Percentiles rank a stretch among this genome's conserved stretches.
Conservation (phyloP, 2,797 vertebrate species). For the Hydrocynus forskahlii region DNA sequence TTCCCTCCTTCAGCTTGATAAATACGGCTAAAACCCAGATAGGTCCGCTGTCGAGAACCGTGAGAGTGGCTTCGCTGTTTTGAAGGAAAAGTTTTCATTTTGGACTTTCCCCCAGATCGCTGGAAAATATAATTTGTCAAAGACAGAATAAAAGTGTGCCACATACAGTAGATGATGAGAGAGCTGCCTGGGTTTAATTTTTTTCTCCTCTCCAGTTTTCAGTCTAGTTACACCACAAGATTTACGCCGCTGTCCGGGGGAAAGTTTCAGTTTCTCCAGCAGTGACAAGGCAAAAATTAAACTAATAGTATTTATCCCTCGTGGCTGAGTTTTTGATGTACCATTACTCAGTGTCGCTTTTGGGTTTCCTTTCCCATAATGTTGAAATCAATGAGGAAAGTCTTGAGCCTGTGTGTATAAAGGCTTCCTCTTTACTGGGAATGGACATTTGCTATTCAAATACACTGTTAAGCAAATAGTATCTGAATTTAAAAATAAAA, state of each 20-base stretch:
- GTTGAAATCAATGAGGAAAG: slow-evolving; percentile 52
- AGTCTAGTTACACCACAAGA: slow-evolving; percentile 7
- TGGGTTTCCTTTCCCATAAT: background rate
- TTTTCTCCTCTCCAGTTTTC: background rate
- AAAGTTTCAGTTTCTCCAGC: background rate
- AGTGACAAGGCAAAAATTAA: background rate
- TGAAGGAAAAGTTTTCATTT: slow-evolving; percentile 15
- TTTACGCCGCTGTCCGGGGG: background rate
- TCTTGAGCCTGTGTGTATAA: slow-evolving; percentile 35
- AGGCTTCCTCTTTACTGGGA: background rate
- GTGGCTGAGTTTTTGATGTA: background rate
- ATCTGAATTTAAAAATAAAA: background rate
- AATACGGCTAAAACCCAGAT: slow-evolving; percentile 6
- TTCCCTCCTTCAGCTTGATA: slow-evolving; percentile 1
- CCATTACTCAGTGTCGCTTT: background rate
- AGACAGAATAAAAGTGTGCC: slow-evolving; percentile 7
- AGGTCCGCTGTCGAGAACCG: background rate
- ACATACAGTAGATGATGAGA: background rate
- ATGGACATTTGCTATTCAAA: background rate
- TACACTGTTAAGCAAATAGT: background rate
- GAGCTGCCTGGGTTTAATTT: background rate
- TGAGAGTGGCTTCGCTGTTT: background rate
- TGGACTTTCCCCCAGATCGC: slow-evolving; percentile 2
- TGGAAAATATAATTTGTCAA: slow-evolving; percentile 19
- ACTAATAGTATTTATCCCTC: background rate